Base-by-base conservation (phyloP, 2,797 vertebrate species). In the Cercopithecus neglectus region DNA sequence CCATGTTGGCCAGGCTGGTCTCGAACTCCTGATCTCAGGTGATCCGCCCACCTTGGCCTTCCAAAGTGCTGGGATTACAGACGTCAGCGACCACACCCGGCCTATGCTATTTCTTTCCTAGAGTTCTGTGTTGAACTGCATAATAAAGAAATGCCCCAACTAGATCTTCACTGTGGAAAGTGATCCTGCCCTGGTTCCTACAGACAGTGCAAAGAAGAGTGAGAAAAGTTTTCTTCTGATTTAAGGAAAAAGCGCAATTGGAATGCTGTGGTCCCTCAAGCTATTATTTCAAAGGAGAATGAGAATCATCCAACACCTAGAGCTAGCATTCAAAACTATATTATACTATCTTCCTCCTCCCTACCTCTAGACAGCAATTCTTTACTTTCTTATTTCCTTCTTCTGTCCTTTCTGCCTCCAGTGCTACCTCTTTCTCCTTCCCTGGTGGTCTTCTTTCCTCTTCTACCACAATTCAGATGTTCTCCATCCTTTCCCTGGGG, bases 211-310 rank as follows among this genome's bases (percentile, higher is more conserved):
- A 91, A 24, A 91, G 88, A n/a, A 72, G 2, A 5, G 24, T 36
- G 44, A 39, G 16, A 14, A 41, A 55, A 7, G 8, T 12, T 9
- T 64, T 16, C 70, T 53, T 57, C 13, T 8, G n/a, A 57, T 55
- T 55, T 41, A 92, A 67, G 33, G 8, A 79, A 39, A 72, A 50
- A 44, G 44, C 81, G 1, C 24, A 46, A 67, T 2, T 61, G 2
- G 7, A 85, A 64, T 33, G 30, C 11, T 57, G 22, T 33, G 28
- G 44, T 33, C 76, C 17, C 76, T 57, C 17, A 78, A n/a, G n/a
- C n/a, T 9, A 80, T 41, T 61, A 48, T 36, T 93, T 91, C 39
- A 81, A 48, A 78, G 64, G 33, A 72, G 30, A 89, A 95, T 67
- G 61, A 59, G 41, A 48, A 16, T 17, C 50, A 86, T 85, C 84